Percentiles rank a stretch among this genome's conserved stretches.
These are phyloP conservation scores for Gastracanthus pulcherrimus DNA, from an alignment of 2,888 invertebrate genomes.

Conservation along the genomic window DNA sequence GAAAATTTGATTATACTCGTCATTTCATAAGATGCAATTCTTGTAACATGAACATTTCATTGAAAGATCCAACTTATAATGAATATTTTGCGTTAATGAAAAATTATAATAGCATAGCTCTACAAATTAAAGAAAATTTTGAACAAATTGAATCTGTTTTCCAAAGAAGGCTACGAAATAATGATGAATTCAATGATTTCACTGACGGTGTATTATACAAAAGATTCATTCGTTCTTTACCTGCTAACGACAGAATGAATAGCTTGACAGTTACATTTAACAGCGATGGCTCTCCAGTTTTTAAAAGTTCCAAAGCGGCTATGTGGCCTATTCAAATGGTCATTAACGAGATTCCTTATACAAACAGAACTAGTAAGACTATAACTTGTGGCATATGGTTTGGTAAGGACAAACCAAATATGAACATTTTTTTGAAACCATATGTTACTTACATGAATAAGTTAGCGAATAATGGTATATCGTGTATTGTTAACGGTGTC, in stretches of 20 bases:
- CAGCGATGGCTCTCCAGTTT: conserved; percentile 14
- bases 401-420: not conserved
- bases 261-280: conserved; percentile 3
- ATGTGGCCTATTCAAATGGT: conserved; percentile 4
- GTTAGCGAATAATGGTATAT: not conserved
- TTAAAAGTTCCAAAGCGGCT: not conserved
- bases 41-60: not conserved
- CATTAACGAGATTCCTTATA: not conserved
- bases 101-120: not conserved
- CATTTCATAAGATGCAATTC: not conserved
- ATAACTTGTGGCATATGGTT: conserved; percentile 1
- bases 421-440: not conserved
- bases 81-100: conserved; percentile 21
- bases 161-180: not conserved
- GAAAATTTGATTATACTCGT: not conserved
- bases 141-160: not conserved
- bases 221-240: not conserved
- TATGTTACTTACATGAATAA: not conserved
- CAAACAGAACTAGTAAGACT: not conserved
- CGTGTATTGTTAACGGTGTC: not conserved
- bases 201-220: not conserved
- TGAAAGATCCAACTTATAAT: conserved; percentile 25
- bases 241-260: not conserved
- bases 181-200: not conserved
- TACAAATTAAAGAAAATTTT: not conserved